Percentiles rank a stretch among this genome's conserved stretches.
Evolutionary conservation across 2,797 vertebrate genomes (phyloP).

Genomic region (Heterohyrax brucei): DNA sequence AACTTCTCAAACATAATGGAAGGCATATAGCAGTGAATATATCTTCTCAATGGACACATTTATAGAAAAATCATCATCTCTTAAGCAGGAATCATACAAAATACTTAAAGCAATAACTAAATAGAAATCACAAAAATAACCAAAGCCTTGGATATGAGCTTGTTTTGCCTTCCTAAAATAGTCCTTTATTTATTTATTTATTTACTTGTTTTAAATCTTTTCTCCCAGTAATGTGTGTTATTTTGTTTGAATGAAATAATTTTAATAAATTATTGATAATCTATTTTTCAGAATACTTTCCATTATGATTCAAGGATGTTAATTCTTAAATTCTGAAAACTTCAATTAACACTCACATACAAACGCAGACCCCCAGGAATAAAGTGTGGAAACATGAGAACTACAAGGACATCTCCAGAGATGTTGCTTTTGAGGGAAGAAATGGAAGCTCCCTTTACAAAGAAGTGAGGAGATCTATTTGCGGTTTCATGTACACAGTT

Average conservation of each 20-base stretch:
- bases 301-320: background rate
- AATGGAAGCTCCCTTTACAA: conserved; percentile 89
- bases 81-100: background rate
- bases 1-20: background rate
- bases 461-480: conserved; percentile 87
- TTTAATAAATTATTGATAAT: conserved; percentile 61
- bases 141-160: conserved; percentile 6
- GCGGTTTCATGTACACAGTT: conserved; percentile 86
- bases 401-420: conserved; percentile 89
- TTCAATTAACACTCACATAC: conserved; percentile 48
- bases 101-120: conserved; percentile 41
- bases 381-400: conserved; percentile 71
- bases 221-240: background rate
- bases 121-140: conserved; percentile 34
- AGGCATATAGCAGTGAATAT: background rate
- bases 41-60: background rate
- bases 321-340: conserved; percentile 74
- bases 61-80: background rate
- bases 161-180: conserved; percentile 50
- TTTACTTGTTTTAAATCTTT: conserved; percentile 15
- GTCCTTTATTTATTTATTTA: background rate
- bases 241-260: conserved; percentile 59
- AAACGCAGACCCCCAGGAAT: conserved; percentile 2
- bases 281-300: conserved; percentile 58
- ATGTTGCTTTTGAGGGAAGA: conserved; percentile 87